phyloP scores from a whole-genome alignment of 2,797 vertebrate species.

The Hafferia zeledoni region DNA sequence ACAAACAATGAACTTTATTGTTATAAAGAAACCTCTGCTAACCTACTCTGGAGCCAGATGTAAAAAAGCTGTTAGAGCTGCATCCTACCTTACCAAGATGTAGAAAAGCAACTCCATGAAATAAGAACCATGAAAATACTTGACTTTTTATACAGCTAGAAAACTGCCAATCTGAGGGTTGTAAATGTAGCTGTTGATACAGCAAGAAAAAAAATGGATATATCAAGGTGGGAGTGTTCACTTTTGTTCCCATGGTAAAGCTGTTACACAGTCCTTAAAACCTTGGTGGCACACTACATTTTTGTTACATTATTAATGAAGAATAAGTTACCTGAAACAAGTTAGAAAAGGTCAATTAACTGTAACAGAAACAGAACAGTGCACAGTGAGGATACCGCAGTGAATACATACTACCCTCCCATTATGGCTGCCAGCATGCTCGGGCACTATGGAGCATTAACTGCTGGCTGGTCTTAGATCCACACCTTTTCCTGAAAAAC shows the following conservation, averaged over 20 bases:
- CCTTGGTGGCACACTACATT: rapidly evolving
- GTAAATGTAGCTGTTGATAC: too few relatives aligned
- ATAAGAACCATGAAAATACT: not conserved
- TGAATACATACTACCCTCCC: rapidly evolving
- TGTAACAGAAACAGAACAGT: rapidly evolving
- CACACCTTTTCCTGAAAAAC: not conserved
- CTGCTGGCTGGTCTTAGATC: not conserved
- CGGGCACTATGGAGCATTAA: rapidly evolving
- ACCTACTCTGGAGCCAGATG: not conserved
- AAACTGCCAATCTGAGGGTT: not conserved
- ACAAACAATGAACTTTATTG: rapidly evolving
- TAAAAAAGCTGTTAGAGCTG: too few relatives aligned
- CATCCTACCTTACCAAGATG: rapidly evolving
- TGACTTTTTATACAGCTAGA: too few relatives aligned
- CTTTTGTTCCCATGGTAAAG: not conserved
- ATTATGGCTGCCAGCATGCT: rapidly evolving
- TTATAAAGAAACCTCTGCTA: rapidly evolving
- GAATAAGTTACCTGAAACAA: not conserved
- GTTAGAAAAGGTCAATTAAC: not conserved
- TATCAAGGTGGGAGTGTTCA: rapidly evolving
- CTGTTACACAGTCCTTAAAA: rapidly evolving
- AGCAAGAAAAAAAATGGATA: not conserved
- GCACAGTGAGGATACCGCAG: rapidly evolving
- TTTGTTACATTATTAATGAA: not conserved
- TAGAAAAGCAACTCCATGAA: not conserved